phyloP scores from a whole-genome alignment of 2,797 vertebrate species.

The Salmo trutta region DNA sequence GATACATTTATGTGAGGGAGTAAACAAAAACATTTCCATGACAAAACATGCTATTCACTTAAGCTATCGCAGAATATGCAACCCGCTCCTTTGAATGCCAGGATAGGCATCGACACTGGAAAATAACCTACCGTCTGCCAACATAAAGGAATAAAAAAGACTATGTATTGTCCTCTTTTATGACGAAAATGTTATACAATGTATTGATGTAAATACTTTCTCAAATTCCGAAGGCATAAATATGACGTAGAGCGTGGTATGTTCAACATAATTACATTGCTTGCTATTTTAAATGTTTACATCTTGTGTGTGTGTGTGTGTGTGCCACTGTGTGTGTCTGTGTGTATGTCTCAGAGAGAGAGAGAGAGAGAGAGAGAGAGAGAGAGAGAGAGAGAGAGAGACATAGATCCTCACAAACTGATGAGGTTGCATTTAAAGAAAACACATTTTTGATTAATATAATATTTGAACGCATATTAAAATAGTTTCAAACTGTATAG shows the following conservation, averaged over 20 bases:
- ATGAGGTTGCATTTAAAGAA: background rate
- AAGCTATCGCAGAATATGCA: constrained; percentile 86
- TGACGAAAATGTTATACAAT: background rate
- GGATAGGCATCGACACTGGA: background rate
- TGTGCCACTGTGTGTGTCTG: background rate
- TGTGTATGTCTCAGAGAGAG: background rate
- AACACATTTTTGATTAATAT: background rate
- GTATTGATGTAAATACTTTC: background rate
- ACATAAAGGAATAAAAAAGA: background rate
- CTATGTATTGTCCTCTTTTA: background rate
- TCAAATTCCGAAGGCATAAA: background rate
- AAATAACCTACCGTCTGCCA: background rate
- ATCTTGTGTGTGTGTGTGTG: background rate
- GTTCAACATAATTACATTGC: background rate
- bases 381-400: background rate
- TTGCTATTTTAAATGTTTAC: background rate
- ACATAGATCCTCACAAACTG: background rate
- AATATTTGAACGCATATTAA: too few relatives aligned
- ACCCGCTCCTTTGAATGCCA: constrained; percentile 60
- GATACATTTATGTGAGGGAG: constrained; percentile 93
- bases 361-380: too few relatives aligned
- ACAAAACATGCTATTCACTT: constrained; percentile 91
- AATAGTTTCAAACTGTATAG: background rate
- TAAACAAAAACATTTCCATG: constrained; percentile 96
- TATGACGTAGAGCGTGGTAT: background rate